Evolutionary conservation across 2,888 invertebrate genomes (phyloP), one percentile per base, ranked within the genome.

Genomic region (Stomorhina lunata): DNA sequence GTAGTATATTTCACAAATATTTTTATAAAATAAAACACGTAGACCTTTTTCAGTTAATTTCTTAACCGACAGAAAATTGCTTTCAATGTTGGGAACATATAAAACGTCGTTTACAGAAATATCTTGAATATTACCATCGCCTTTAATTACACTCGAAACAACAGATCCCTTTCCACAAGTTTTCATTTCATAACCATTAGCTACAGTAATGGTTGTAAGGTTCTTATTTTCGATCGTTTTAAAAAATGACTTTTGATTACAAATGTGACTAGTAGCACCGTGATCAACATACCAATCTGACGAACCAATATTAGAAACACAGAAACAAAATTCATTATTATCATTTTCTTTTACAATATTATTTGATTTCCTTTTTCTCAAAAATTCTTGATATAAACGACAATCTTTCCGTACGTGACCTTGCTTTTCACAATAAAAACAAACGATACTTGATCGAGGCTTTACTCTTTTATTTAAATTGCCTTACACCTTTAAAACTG

Each of bases 401-500:
- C 57, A 57, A 25, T 57, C 32, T n/a, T 57, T 57, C 17, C 32
- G 57, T 12, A 57, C 15, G 22, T 34, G 34, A 1, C 59, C 59
- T 55, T n/a, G 55, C 29, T 55, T 55, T 55, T 32, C 4, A 55
- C 55, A 55, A 55, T 55, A 55, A 55, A 55, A 55, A 55, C 55
- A 55, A 32, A 55, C 29, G 4, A 55, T 27, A 12, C 10, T 29
- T 22, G 15, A n/a, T 22, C 32, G 29, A 1, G 20, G 12, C 10
- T 37, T 61, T 20, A 6, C 29, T 29, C n/a, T 53, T 12, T 53
- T 22, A 4, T 4, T 4, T n/a, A n/a, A n/a, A n/a, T 15, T 15
- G 15, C 53, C 29, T 6, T 53, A 6, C 7, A 53, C 53, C 6
- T 53, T 53, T 10, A 53, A 53, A 53, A 53, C 29, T n/a, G 29